Base-by-base conservation (phyloP, 2,888 invertebrate species). In the Aphodius sticticus region DNA sequence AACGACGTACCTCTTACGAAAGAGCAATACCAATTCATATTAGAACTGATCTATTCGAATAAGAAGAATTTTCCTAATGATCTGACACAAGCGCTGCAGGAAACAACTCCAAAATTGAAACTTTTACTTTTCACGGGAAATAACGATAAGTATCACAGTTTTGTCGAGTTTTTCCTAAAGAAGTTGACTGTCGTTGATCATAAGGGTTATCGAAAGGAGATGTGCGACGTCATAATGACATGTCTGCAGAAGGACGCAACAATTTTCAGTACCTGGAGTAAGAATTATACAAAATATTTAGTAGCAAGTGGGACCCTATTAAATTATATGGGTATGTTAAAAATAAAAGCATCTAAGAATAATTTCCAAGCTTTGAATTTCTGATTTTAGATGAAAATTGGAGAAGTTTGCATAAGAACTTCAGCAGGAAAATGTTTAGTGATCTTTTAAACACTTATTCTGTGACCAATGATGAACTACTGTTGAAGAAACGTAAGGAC, bases 241-340 rank as follows among this genome's bases (percentile, higher is more conserved):
- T 94, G 94, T 85, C 89, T 95, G 70, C 87, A 87, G 35, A 89
- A 89, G 77, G 95, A 95, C 83, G 91, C 92, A 81, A 92, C 92
- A 0, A 93, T 93, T 84, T 93, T 93, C 84, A 91, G 91, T 75
- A 91, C 91, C 0, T 95, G 95, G 95, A 91, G 91, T 84, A 93
- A 93, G 84, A 87, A 93, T 76, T 94, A 95, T 88, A 89, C 91
- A 38, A 94, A 93, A 85, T 92, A 94, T 85, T 90, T 93, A 26
- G 90, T 91, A 80, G 93, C 93, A 85, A 94, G 95, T 16, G 93
- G 93, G 69, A 90, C 93, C 26, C 88, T 95, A 76, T 89, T 95
- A 69, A 91, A 90, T 81, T 91, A 90, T 87, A 91, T 92, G 84
- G 90, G 92, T 92, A 86, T 26, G 71, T 70, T 70, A 70, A 9